phyloP scores from a whole-genome alignment of 2,113 vertebrate genomes.

The Laticauda colubrina region DNA sequence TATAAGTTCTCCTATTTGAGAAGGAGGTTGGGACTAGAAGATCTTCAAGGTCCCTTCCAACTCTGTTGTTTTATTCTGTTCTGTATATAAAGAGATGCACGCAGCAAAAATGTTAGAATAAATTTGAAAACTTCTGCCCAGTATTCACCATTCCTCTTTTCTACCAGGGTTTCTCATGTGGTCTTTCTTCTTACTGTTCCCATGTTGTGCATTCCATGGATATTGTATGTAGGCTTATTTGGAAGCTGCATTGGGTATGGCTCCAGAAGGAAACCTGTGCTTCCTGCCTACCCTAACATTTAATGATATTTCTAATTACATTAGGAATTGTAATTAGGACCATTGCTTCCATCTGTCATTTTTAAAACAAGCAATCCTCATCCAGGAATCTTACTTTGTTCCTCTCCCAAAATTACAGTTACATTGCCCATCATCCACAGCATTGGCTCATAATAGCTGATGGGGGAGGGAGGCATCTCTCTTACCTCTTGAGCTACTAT shows the following conservation, averaged over 20 bases:
- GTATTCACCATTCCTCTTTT: neutral
- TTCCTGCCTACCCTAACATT: neutral
- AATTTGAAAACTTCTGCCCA: neutral
- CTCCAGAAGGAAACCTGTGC: neutral
- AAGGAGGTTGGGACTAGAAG: no score
- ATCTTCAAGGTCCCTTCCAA: neutral
- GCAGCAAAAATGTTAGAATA: neutral
- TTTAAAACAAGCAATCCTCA: neutral
- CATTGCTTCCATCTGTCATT: neutral
- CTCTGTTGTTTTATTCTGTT: neutral
- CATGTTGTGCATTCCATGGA: neutral
- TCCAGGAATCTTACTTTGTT: neutral
- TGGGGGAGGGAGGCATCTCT: neutral
- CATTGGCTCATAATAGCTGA: neutral
- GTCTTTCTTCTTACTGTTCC: neutral
- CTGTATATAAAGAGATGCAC: neutral
- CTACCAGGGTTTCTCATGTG: neutral
- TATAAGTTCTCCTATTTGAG: neutral
- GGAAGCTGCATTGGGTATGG: neutral
- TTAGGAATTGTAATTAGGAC: neutral
- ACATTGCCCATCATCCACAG: neutral
- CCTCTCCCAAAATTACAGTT: neutral
- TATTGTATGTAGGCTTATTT: neutral
- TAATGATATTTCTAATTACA: neutral
- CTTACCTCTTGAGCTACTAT: neutral